Conservation (phyloP, 2,797 vertebrate species). For the Notolepis coatsorum region DNA sequence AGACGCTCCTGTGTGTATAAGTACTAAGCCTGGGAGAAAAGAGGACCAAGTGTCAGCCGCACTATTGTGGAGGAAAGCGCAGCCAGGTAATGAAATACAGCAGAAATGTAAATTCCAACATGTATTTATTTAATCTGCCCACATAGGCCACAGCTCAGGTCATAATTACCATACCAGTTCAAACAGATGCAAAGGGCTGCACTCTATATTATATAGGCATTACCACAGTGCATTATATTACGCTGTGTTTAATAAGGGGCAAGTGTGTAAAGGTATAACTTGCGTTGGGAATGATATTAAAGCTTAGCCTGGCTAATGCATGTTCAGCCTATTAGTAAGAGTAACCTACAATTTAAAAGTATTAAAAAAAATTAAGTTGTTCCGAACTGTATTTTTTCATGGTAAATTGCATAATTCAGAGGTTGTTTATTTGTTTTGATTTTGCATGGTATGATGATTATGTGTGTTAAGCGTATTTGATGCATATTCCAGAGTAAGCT, state of each 20-base stretch:
- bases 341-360: no score
- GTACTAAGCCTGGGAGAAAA: background rate
- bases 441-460: no score
- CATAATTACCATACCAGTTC: slow-evolving; percentile 57
- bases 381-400: no score
- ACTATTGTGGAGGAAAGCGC: slow-evolving; percentile 18
- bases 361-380: no score
- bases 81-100: slow-evolving; percentile 31
- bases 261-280: background rate
- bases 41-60: background rate
- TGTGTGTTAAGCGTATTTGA: no score
- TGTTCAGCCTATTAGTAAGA: slow-evolving; percentile 2
- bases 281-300: slow-evolving; percentile 11
- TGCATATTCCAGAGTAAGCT: no score
- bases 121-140: slow-evolving; percentile 56
- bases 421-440: no score
- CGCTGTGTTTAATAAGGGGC: slow-evolving; percentile 18
- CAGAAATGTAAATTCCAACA: slow-evolving; percentile 34
- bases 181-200: slow-evolving; percentile 53
- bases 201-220: slow-evolving; percentile 46
- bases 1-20: background rate
- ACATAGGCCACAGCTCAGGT: slow-evolving; percentile 37
- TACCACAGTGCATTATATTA: slow-evolving; percentile 36
- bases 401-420: no score
- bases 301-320: background rate